phyloP scores from a whole-genome alignment of 1,140 invertebrate species.

The Triops longicaudatus region DNA sequence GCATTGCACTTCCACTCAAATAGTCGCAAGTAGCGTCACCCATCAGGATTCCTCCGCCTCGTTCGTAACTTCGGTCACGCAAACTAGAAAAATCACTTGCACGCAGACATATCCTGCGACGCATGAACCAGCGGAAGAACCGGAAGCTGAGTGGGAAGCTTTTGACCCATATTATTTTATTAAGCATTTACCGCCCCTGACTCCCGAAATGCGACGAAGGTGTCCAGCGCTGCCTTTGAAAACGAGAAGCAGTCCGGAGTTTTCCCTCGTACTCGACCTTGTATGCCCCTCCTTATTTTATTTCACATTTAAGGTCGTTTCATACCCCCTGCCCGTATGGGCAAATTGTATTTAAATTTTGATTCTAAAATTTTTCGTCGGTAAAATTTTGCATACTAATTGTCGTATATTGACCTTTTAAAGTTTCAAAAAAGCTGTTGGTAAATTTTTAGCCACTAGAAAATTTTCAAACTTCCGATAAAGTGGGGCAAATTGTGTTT shows the following conservation, averaged over 20 bases:
- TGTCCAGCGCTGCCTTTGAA: conserved; percentile 86
- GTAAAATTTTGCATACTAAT: too few relatives aligned
- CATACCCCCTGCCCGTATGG: too few relatives aligned
- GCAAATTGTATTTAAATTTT: too few relatives aligned
- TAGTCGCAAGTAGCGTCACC: neutral
- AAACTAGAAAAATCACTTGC: neutral
- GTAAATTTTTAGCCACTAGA: too few relatives aligned
- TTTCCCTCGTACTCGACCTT: conserved; percentile 80
- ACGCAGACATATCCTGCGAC: conserved; percentile 26
- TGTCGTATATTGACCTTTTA: too few relatives aligned
- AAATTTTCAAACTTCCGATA: too few relatives aligned
- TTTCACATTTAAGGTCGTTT: too few relatives aligned
- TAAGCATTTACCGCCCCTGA: conserved; percentile 80
- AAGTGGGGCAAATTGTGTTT: too few relatives aligned
- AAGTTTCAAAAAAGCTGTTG: conserved; percentile 32
- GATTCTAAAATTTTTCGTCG: too few relatives aligned
- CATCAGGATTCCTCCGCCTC: neutral
- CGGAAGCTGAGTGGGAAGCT: conserved; percentile 62
- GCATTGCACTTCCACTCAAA: neutral
- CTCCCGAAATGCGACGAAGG: conserved; percentile 71
- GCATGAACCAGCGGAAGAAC: conserved; percentile 41
- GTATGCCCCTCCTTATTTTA: too few relatives aligned
- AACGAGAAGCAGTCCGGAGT: conserved; percentile 85
- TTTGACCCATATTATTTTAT: conserved; percentile 88
- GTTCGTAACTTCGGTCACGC: conserved; percentile 8